Evolutionary conservation across 2,888 invertebrate genomes (phyloP).

Genomic region (Saturnia japonica): DNA sequence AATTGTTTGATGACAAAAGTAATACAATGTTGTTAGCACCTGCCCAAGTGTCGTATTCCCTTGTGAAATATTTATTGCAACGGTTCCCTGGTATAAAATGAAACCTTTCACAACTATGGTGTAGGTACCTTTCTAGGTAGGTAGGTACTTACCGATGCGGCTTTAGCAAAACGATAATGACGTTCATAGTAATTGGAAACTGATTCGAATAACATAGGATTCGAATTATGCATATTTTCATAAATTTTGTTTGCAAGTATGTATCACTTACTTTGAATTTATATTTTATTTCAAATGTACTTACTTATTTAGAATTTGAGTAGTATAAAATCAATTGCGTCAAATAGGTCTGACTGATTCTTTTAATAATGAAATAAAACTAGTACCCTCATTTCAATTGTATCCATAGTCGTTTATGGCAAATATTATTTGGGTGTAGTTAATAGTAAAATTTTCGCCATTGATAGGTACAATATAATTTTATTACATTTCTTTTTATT

Average conservation of each 20-base stretch:
- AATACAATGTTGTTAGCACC: constrained; percentile 49
- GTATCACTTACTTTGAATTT: background rate
- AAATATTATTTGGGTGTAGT: too few species aligned
- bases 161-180: constrained; percentile 30
- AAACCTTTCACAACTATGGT: constrained; percentile 49
- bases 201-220: constrained; percentile 24
- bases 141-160: constrained; percentile 17
- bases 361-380: too few species aligned
- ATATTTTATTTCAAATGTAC: background rate
- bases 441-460: too few species aligned
- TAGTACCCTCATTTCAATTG: too few species aligned
- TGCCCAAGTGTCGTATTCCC: constrained; percentile 62
- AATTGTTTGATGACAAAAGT: background rate
- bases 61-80: constrained; percentile 67
- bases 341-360: too few species aligned
- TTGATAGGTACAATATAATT: too few species aligned
- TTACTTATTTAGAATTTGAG: background rate
- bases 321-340: too few species aligned
- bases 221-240: background rate
- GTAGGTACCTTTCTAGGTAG: constrained; percentile 27
- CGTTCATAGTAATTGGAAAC: constrained; percentile 57
- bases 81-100: constrained; percentile 63
- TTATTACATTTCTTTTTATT: too few species aligned
- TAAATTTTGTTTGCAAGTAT: background rate
- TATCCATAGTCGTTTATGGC: too few species aligned